phyloP scores from a whole-genome alignment of 2,888 invertebrate species.

The Zygaena filipendulae region DNA sequence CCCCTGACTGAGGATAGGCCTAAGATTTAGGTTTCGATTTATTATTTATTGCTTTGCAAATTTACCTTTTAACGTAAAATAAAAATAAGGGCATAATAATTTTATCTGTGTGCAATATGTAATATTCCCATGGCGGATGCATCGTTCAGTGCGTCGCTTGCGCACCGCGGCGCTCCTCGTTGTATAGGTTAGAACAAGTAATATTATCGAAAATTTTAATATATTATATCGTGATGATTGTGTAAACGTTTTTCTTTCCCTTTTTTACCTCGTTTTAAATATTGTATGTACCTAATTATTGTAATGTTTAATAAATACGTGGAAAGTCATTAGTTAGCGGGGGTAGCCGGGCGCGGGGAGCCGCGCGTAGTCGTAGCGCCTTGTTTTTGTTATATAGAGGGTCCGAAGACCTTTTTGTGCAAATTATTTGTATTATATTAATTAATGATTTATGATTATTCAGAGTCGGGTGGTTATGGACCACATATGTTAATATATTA shows the following conservation, averaged over 20 bases:
- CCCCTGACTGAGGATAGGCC: no score
- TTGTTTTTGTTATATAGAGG: constrained; percentile 62
- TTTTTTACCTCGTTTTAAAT: constrained; percentile 51
- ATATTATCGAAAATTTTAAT: no score
- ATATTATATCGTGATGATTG: no score
- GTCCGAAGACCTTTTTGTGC: constrained; percentile 54
- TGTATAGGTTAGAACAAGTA: constrained; percentile 35
- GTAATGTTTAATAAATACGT: constrained; percentile 22
- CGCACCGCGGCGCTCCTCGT: constrained; percentile 36
- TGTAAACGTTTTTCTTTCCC: constrained; percentile 39
- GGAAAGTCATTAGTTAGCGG: constrained; percentile 32
- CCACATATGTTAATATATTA: constrained; percentile 69
- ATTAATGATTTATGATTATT: no score
- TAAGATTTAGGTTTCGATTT: constrained; percentile 8
- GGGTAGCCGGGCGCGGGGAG: constrained; percentile 23
- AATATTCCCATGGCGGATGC: no score
- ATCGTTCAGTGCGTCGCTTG: constrained; percentile 16
- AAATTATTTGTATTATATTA: constrained; percentile 67
- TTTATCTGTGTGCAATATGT: no score
- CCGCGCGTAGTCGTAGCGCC: constrained; percentile 37
- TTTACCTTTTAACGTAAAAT: no score
- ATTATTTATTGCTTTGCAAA: neutral
- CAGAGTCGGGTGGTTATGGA: constrained; percentile 61
- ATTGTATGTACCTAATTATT: constrained; percentile 44
- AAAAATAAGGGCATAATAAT: no score